Conservation (phyloP, 2,113 vertebrate genomes). For the Patagioenas fasciata region DNA sequence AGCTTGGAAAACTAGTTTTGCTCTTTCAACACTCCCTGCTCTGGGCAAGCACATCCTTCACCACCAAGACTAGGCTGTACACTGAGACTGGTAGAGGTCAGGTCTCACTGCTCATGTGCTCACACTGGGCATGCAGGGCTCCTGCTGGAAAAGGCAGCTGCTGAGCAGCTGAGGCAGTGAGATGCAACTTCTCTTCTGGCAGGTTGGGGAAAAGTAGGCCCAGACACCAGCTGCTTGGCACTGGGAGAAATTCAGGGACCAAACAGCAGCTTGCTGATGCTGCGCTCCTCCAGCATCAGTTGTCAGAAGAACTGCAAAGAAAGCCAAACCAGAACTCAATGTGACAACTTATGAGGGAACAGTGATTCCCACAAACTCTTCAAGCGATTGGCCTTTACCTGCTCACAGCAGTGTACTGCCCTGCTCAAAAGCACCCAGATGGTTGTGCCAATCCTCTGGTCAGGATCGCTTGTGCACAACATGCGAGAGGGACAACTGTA, state of each 20-base stretch:
- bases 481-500: background rate
- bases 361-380: background rate
- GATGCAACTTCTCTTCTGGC: background rate
- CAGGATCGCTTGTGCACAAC: background rate
- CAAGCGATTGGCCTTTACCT: background rate
- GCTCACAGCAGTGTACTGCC: background rate
- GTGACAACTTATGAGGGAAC: background rate
- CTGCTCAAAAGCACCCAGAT: background rate
- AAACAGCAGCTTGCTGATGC: background rate
- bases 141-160: background rate
- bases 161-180: background rate
- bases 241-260: background rate
- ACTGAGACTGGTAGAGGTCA: accelerated
- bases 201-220: background rate
- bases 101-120: background rate
- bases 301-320: background rate
- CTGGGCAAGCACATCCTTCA: background rate
- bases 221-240: background rate
- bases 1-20: background rate
- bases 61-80: background rate
- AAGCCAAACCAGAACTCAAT: background rate
- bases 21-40: background rate
- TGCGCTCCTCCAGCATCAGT: background rate
- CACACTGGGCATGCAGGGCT: background rate
- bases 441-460: background rate